phyloP scores from a whole-genome alignment of 1,140 invertebrate species.

The Lepidurus arcticus region DNA sequence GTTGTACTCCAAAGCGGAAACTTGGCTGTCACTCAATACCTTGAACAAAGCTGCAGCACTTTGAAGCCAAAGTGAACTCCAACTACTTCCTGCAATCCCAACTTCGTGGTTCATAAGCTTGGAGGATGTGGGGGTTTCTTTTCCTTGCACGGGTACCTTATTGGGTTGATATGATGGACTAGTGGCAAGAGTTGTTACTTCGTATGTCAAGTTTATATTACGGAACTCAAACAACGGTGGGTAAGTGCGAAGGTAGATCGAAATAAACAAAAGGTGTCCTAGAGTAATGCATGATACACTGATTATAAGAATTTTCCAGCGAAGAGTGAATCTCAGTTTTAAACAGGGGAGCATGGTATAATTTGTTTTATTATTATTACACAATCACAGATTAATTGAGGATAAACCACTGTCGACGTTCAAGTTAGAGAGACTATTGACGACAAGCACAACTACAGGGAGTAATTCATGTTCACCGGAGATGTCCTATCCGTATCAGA shows the following conservation, averaged over 20 bases:
- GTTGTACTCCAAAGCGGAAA: background rate
- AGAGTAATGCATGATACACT: background rate
- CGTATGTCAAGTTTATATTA: background rate
- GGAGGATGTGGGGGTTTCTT: background rate
- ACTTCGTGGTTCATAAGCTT: background rate
- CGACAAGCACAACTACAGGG: no score
- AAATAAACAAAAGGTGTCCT: background rate
- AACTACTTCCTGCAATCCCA: background rate
- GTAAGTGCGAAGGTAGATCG: background rate
- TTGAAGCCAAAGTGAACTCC: background rate
- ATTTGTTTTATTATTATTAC: background rate
- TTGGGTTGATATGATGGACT: background rate
- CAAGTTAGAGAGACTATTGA: no score
- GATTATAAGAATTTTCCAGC: background rate
- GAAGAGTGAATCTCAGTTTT: background rate
- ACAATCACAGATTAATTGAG: no score
- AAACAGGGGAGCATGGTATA: background rate
- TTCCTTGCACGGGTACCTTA: background rate
- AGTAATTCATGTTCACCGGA: no score
- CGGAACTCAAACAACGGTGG: background rate
- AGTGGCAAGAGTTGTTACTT: background rate
- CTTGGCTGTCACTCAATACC: slow-evolving; percentile 4
- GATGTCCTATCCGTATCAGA: no score
- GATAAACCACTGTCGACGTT: no score
- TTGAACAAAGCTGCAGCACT: slow-evolving; percentile 12